Percentiles rank a stretch among this genome's conserved stretches.
Evolutionary conservation across 2,888 invertebrate species (phyloP).

Genomic region (Meta bourneti): DNA sequence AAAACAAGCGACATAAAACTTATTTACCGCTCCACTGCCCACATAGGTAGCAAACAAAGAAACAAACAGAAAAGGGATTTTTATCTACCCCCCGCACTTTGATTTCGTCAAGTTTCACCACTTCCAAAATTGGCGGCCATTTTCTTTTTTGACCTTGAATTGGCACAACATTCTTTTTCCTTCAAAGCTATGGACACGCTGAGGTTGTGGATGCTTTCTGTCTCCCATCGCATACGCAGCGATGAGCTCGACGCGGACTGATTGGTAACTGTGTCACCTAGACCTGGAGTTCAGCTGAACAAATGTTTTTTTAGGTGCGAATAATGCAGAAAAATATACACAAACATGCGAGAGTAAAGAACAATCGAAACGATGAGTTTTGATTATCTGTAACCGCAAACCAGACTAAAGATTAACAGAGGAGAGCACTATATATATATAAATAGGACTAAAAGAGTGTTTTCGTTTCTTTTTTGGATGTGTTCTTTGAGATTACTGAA

Average conservation of each 20-base stretch:
- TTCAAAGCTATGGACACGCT: not conserved
- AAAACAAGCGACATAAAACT: not conserved
- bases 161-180: constrained; percentile 44
- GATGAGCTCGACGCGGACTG: constrained; percentile 51
- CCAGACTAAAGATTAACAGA: too few species aligned
- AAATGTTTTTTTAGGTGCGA: constrained; percentile 46
- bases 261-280: constrained; percentile 59
- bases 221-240: not conserved
- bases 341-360: constrained; percentile 6
- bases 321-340: not conserved
- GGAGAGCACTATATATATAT: too few species aligned
- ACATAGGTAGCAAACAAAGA: not conserved
- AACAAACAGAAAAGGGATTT: not conserved
- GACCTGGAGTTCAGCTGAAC: not conserved
- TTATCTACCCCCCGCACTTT: not conserved
- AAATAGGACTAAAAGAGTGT: too few species aligned
- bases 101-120: not conserved
- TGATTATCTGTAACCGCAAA: not conserved
- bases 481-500: too few species aligned
- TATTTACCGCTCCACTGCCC: not conserved
- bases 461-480: too few species aligned
- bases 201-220: constrained; percentile 12
- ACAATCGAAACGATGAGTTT: constrained; percentile 15
- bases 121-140: not conserved
- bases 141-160: constrained; percentile 66